Percentiles rank a stretch among this genome's conserved stretches.
These are phyloP conservation scores for Miniopterus natalensis DNA, from an alignment of 2,113 vertebrate genomes.

Conservation along the genomic window DNA sequence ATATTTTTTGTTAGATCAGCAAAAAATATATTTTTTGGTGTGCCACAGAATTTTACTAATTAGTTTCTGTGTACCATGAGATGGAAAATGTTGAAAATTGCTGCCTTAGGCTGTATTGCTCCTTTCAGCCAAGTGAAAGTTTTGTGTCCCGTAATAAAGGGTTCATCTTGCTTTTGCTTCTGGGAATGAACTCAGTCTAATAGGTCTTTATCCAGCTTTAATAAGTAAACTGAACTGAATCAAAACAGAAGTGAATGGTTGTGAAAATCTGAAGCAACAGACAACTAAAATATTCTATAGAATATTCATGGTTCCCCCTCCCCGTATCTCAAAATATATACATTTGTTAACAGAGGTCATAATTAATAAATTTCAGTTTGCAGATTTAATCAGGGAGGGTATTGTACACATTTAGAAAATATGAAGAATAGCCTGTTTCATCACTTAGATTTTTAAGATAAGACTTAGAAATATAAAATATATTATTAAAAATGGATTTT, in stretches of 20 bases:
- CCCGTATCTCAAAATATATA: not conserved
- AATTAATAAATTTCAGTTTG: slow-evolving; percentile 16
- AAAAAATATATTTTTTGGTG: too few species aligned
- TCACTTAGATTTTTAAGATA: slow-evolving; percentile 5
- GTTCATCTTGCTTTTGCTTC: not conserved
- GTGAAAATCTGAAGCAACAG: not conserved
- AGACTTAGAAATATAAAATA: not conserved
- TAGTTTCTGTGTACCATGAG: not conserved
- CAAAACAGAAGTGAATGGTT: not conserved
- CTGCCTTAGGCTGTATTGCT: not conserved
- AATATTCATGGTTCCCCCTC: not conserved
- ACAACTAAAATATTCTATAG: not conserved
- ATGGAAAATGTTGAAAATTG: not conserved
- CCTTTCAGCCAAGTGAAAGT: not conserved
- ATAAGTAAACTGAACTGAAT: not conserved
- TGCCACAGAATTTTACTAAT: not conserved
- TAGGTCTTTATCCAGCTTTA: not conserved
- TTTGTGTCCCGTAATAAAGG: not conserved
- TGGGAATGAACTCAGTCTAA: not conserved
- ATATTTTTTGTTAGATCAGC: too few species aligned
- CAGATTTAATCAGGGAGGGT: not conserved
- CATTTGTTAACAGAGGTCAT: not conserved
- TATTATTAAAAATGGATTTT: not conserved
- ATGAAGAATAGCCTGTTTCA: not conserved
- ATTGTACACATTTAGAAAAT: not conserved